These are phyloP conservation scores for Alviniconcha strummeri DNA, from an alignment of 2,888 invertebrate genomes.

Conservation along the genomic window DNA sequence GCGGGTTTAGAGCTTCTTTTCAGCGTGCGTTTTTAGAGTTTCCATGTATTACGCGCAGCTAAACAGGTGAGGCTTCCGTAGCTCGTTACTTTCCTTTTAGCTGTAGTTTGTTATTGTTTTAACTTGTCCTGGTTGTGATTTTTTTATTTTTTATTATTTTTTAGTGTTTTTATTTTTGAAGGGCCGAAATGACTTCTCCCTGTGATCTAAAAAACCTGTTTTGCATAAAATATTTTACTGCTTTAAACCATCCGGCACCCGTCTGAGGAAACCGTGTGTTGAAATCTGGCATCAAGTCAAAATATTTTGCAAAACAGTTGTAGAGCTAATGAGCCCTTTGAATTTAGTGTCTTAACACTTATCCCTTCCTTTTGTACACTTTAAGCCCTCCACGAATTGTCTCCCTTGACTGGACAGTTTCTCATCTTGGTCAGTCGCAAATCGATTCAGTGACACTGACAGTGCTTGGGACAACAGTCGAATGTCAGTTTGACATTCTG, in stretches of 20 bases:
- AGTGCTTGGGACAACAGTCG: neutral
- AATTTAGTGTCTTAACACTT: too few species aligned
- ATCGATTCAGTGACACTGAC: neutral
- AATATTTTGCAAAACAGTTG: neutral
- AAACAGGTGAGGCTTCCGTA: too few species aligned
- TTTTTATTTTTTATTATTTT: neutral
- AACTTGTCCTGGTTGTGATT: neutral
- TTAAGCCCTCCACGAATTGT: neutral
- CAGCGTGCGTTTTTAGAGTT: too few species aligned
- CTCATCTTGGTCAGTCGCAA: too few species aligned
- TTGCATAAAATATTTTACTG: slow-evolving; percentile 29
- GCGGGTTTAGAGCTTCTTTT: too few species aligned
- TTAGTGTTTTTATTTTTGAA: too few species aligned
- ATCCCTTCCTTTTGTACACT: neutral
- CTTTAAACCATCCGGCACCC: neutral
- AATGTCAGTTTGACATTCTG: slow-evolving; percentile 6
- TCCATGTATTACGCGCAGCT: too few species aligned
- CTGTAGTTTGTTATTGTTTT: neutral
- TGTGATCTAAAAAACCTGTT: slow-evolving; percentile 20
- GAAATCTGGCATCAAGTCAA: slow-evolving; percentile 9
- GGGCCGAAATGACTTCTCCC: slow-evolving; percentile 22
- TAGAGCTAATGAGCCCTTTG: too few species aligned
- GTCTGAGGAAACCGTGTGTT: neutral
- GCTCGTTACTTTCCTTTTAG: too few species aligned
- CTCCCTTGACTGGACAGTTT: slow-evolving; percentile 8